These are phyloP conservation scores for Drosophila formosana DNA, from an alignment of 2,888 invertebrate genomes.

Conservation along the genomic window DNA sequence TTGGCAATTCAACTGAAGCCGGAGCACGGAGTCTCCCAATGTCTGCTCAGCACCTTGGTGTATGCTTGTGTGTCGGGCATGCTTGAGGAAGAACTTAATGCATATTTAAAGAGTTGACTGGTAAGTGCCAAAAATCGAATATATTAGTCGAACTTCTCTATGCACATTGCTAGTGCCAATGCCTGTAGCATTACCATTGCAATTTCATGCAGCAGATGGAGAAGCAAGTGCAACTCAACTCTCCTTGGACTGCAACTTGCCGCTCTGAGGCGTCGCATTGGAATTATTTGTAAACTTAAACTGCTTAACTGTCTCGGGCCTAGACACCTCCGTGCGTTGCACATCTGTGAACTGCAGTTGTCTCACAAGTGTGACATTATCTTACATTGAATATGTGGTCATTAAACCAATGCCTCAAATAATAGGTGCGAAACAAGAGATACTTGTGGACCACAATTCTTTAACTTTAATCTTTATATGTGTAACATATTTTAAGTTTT, in stretches of 20 bases:
- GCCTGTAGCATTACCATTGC: conserved; percentile 25
- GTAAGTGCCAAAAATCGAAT: conserved; percentile 80
- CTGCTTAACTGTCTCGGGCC: conserved; percentile 42
- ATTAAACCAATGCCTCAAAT: no score
- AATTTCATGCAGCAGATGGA: conserved; percentile 11
- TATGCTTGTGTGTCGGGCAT: conserved; percentile 39
- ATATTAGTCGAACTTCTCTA: conserved; percentile 52
- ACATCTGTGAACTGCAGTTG: neutral
- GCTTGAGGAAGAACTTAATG: conserved; percentile 73
- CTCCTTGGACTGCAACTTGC: conserved; percentile 42
- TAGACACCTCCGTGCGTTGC: conserved; percentile 1
- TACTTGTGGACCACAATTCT: no score
- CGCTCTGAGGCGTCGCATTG: conserved; percentile 46
- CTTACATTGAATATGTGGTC: neutral
- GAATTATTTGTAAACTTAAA: conserved; percentile 28
- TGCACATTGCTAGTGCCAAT: conserved; percentile 29
- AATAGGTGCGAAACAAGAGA: no score
- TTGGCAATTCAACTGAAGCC: conserved; percentile 62
- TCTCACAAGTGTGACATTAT: neutral
- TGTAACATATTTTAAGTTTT: no score
- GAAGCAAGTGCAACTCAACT: conserved; percentile 25
- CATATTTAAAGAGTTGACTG: conserved; percentile 78
- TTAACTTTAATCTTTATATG: no score
- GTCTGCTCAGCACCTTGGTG: conserved; percentile 9
- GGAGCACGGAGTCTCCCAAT: neutral